A percentile compares a stretch with the other conserved stretches of the same genome.
Conservation (phyloP, 1,140 invertebrate species). For the Diplogasteroides magnus region DNA sequence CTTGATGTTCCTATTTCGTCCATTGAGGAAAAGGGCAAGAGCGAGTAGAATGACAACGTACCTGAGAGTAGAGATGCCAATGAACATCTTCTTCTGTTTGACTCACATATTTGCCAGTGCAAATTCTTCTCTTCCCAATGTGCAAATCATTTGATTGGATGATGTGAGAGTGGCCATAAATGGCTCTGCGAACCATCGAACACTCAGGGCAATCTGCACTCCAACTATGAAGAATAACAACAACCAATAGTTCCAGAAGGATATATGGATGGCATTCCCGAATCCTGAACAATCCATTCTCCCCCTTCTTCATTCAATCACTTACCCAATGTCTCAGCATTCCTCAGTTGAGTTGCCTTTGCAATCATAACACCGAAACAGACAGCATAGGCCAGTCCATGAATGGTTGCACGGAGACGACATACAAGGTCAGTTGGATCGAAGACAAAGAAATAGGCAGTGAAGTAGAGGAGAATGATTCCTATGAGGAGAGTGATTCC, state of each 20-base stretch:
- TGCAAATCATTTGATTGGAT: slow-evolving; percentile 23
- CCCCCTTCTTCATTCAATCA: too few species aligned
- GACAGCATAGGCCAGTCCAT: slow-evolving; percentile 40
- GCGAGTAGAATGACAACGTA: slow-evolving; percentile 50
- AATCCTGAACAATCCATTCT: slow-evolving; percentile 16
- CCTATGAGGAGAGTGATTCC: slow-evolving; percentile 58
- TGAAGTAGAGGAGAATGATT: slow-evolving; percentile 57
- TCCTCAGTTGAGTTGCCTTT: slow-evolving; percentile 49
- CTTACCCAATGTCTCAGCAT: slow-evolving; percentile 44
- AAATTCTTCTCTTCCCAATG: slow-evolving; percentile 9
- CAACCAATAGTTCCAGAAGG: slow-evolving; percentile 54
- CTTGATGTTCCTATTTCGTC: slow-evolving; percentile 48
- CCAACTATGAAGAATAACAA: slow-evolving; percentile 50
- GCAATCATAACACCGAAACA: slow-evolving; percentile 53
- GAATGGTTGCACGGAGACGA: slow-evolving; percentile 38
- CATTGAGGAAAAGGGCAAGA: slow-evolving; percentile 47
- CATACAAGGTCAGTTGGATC: slow-evolving; percentile 53
- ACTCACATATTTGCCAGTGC: background rate
- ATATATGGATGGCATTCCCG: slow-evolving; percentile 36
- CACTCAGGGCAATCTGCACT: slow-evolving; percentile 46
- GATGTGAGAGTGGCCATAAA: slow-evolving; percentile 25
- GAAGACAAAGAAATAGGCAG: slow-evolving; percentile 58
- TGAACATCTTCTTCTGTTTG: background rate
- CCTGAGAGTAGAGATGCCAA: slow-evolving; percentile 35
- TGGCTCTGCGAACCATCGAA: slow-evolving; percentile 30